These are phyloP conservation scores for Hoplostethus mediterraneus DNA, from an alignment of 2,797 vertebrate species.

Conservation along the genomic window DNA sequence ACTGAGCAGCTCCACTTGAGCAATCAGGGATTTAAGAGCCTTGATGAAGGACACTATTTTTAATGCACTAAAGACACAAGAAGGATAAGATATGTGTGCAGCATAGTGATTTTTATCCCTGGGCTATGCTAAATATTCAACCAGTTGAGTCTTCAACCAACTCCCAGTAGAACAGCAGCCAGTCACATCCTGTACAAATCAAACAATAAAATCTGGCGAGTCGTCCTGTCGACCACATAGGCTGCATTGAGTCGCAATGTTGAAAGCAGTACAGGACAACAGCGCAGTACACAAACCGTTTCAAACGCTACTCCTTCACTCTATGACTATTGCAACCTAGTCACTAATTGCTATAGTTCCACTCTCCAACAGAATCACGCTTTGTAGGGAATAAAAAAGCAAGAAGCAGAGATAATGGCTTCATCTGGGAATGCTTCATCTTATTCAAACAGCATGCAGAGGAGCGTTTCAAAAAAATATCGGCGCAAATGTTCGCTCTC, in stretches of 20 bases:
- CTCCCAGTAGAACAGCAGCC: neutral
- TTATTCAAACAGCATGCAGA: conserved; percentile 48
- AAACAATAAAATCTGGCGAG: too few relatives aligned
- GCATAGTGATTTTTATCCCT: conserved; percentile 18
- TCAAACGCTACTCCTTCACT: neutral
- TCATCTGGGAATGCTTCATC: conserved; percentile 31
- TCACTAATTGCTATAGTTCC: conserved; percentile 14
- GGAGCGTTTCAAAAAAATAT: conserved; percentile 21
- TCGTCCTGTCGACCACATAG: too few relatives aligned
- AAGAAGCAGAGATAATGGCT: neutral
- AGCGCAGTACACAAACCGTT: neutral
- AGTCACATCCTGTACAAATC: neutral
- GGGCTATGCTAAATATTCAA: conserved; percentile 26
- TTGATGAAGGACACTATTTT: neutral
- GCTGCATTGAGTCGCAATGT: too few relatives aligned
- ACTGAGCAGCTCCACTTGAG: too few relatives aligned
- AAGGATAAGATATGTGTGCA: conserved; percentile 14
- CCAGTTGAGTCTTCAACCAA: conserved; percentile 7
- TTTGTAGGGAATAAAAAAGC: neutral
- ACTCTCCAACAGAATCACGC: neutral
- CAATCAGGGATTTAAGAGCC: conserved; percentile 7
- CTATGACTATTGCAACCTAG: conserved; percentile 9
- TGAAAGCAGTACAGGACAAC: too few relatives aligned
- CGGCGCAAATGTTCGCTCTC: conserved; percentile 60
- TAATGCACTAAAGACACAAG: conserved; percentile 6